Conservation (phyloP, 2,888 invertebrate species). For the Candidula unifasciata region DNA sequence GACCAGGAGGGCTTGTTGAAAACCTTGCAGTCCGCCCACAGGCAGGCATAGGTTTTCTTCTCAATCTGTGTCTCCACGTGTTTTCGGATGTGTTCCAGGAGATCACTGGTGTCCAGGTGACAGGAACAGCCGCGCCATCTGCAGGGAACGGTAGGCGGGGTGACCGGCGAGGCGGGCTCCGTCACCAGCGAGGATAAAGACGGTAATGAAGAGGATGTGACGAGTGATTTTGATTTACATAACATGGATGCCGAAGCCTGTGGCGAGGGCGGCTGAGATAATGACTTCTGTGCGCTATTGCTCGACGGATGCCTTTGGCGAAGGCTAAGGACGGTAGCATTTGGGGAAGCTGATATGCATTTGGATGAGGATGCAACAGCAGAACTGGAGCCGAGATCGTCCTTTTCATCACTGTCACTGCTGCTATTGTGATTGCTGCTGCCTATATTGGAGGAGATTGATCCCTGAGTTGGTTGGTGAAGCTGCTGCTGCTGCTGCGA, state of each 20-base stretch:
- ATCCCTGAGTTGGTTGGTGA: slow-evolving; percentile 45
- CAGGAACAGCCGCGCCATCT: slow-evolving; percentile 50
- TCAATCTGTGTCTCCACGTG: slow-evolving; percentile 91
- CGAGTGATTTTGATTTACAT: slow-evolving; percentile 26
- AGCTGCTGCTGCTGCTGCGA: slow-evolving; percentile 26
- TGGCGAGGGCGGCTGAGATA: slow-evolving; percentile 36
- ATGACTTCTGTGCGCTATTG: slow-evolving; percentile 33
- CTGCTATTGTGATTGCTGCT: slow-evolving; percentile 34
- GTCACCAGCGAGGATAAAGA: slow-evolving; percentile 17
- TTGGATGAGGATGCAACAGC: slow-evolving; percentile 6
- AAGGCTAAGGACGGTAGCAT: slow-evolving; percentile 42
- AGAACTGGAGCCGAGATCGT: not conserved
- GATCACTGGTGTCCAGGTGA: slow-evolving; percentile 53
- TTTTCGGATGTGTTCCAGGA: slow-evolving; percentile 52
- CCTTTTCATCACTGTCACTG: slow-evolving; percentile 25
- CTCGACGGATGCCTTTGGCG: slow-evolving; percentile 38
- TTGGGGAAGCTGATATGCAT: slow-evolving; percentile 36
- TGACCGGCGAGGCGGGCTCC: slow-evolving; percentile 23
- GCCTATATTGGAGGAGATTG: slow-evolving; percentile 35
- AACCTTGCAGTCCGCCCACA: slow-evolving; percentile 95
- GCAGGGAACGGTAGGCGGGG: slow-evolving; percentile 22
- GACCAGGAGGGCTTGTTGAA: slow-evolving; percentile 94
- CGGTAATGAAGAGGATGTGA: slow-evolving; percentile 20
- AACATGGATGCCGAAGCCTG: slow-evolving; percentile 27
- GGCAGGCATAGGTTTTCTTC: slow-evolving; percentile 81